Base-by-base conservation (phyloP, 2,888 invertebrate species). In the Pristionchus maxplancki region DNA sequence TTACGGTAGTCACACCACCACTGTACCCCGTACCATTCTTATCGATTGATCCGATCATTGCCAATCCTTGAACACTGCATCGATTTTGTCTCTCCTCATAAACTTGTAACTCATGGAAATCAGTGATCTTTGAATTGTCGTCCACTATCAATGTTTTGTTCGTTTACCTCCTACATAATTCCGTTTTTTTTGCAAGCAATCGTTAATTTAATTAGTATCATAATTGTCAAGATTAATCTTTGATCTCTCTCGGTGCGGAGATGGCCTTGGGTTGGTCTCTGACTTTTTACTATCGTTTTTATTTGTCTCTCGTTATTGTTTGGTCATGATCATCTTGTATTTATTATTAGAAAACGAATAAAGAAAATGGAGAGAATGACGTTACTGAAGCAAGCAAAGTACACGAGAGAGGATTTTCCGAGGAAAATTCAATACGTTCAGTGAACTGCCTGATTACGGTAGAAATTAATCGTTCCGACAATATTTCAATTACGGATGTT, bases 211-310 rank as follows among this genome's bases (percentile, higher is more conserved):
- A 67, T 34, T 40, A 74, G 40, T 40, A 74, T 40, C 74, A 74
- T 74, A 74, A 40, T 74, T 37, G 40, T 74, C 74, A 74, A 74
- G 74, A 74, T 74, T 74, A 34, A 74, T 74, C 74, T 74, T 9
- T 44, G 74, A 74, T 74, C 74, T 74, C 50, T 50, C 50, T 50
- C 50, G 17, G 50, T 50, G 20, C 17, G 50, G 50, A 50, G 50
- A 50, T 50, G 50, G 50, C 74, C 74, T 13, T 74, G 24, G 74
- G 40, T 74, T 44, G 74, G 74, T 74, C 74, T 74, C 74, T 74
- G 74, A n/a, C n/a, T n/a, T n/a, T n/a, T n/a, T n/a, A 74, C 74
- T 40, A 50, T 50, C 40, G 37, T 44, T 44, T 48, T 74, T 2
- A 67, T 67, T 40, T 71, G 37, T 74, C 34, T n/a, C 15, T 34